Percentiles rank a stretch among this genome's conserved stretches.
Conservation (phyloP, 2,888 invertebrate genomes). For the Acanthosepion lycidas region DNA sequence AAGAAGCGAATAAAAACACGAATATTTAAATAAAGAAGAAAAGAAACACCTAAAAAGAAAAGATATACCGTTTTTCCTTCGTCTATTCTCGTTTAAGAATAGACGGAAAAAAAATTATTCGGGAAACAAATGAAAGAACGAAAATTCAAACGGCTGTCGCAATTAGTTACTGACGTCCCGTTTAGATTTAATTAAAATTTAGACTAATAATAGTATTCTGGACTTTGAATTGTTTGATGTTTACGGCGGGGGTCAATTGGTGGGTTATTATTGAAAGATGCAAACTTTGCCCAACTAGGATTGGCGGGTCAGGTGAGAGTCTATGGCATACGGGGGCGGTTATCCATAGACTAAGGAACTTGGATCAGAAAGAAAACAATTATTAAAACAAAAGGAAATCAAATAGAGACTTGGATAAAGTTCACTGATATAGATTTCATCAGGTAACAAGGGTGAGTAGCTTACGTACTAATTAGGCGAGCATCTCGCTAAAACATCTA, state of each 20-base stretch:
- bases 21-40: background rate
- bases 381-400: background rate
- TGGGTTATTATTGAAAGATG: background rate
- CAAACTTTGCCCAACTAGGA: background rate
- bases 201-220: background rate
- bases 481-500: no score
- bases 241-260: background rate
- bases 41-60: background rate
- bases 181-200: constrained; percentile 21
- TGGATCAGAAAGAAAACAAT: background rate
- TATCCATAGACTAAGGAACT: no score
- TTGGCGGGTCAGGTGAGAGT: background rate
- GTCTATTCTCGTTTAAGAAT: background rate
- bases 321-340: background rate
- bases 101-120: background rate
- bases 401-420: background rate
- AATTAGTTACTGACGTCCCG: background rate
- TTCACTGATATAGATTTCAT: background rate
- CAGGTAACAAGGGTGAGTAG: background rate
- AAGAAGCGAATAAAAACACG: background rate
- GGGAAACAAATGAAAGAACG: background rate
- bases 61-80: background rate
- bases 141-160: background rate
- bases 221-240: constrained; percentile 4
- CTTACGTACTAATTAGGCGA: background rate